phyloP scores from a whole-genome alignment of 2,888 invertebrate species.

The Mesodorylaimus sp. region DNA sequence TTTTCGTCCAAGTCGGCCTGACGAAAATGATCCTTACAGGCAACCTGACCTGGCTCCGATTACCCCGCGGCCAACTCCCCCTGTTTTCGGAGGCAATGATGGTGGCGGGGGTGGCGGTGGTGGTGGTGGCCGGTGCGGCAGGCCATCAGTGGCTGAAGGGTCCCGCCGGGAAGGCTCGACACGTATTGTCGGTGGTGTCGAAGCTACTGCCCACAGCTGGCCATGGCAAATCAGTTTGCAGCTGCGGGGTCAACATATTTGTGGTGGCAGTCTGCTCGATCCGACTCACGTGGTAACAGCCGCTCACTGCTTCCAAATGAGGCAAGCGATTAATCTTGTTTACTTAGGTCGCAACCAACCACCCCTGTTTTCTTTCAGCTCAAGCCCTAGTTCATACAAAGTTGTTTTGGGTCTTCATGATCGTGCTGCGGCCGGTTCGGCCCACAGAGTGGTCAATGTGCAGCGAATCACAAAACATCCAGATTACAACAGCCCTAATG shows the following conservation, averaged over 20 bases:
- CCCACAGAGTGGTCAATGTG: not conserved
- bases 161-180: not conserved
- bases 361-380: not conserved
- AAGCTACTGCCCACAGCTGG: not conserved
- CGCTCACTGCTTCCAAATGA: constrained; percentile 1
- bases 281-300: constrained; percentile 6
- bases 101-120: too few relatives aligned
- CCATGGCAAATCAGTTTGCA: constrained; percentile 1
- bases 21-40: too few relatives aligned
- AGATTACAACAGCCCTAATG: not conserved
- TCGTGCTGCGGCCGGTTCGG: not conserved
- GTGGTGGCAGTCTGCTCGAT: constrained; percentile 8
- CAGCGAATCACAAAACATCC: not conserved
- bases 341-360: not conserved
- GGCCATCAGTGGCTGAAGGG: not conserved
- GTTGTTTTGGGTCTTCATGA: not conserved
- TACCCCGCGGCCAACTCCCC: too few relatives aligned
- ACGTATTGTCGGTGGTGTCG: not conserved
- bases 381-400: not conserved
- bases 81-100: too few relatives aligned
- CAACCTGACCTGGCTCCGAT: too few relatives aligned
- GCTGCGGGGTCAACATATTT: not conserved
- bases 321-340: too few relatives aligned
- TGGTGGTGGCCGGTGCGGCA: too few relatives aligned
- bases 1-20: too few relatives aligned